These are phyloP conservation scores for Xestia xanthographa DNA, from an alignment of 2,888 invertebrate species.

Conservation along the genomic window DNA sequence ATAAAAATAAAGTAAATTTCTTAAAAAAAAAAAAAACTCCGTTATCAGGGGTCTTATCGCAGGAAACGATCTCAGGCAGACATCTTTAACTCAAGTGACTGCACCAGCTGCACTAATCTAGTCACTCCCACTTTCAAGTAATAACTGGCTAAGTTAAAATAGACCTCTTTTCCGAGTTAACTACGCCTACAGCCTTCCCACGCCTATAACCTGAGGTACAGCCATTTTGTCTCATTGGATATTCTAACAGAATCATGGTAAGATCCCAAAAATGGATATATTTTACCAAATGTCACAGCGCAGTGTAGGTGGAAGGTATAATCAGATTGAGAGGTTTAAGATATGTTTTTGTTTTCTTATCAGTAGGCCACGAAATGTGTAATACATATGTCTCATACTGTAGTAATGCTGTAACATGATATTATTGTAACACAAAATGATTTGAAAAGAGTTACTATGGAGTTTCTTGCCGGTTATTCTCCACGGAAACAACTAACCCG, in stretches of 20 bases:
- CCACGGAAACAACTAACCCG: too few relatives aligned
- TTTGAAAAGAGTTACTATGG: too few relatives aligned
- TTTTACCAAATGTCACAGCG: not conserved
- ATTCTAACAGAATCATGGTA: slow-evolving; percentile 15
- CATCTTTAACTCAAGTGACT: not conserved
- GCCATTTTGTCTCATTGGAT: slow-evolving; percentile 12
- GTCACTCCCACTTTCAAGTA: slow-evolving; percentile 39
- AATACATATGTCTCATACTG: too few relatives aligned
- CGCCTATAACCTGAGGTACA: slow-evolving; percentile 7
- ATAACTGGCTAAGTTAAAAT: slow-evolving; percentile 15
- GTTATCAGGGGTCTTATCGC: not conserved
- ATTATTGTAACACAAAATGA: too few relatives aligned
- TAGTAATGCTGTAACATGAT: too few relatives aligned
- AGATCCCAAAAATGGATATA: not conserved
- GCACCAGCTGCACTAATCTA: slow-evolving; percentile 20
- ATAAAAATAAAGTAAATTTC: too few relatives aligned
- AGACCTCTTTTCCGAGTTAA: not conserved
- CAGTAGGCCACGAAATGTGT: not conserved
- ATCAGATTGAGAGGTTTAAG: not conserved
- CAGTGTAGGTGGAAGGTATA: not conserved
- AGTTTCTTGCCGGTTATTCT: too few relatives aligned
- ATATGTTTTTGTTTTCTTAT: not conserved
- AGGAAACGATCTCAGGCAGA: too few relatives aligned
- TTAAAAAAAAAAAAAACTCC: not conserved
- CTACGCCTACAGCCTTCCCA: slow-evolving; percentile 20